Evolutionary conservation across 2,888 invertebrate genomes (phyloP), one percentile per base, ranked within the genome.

Genomic region (Cosmopolites sordidus): DNA sequence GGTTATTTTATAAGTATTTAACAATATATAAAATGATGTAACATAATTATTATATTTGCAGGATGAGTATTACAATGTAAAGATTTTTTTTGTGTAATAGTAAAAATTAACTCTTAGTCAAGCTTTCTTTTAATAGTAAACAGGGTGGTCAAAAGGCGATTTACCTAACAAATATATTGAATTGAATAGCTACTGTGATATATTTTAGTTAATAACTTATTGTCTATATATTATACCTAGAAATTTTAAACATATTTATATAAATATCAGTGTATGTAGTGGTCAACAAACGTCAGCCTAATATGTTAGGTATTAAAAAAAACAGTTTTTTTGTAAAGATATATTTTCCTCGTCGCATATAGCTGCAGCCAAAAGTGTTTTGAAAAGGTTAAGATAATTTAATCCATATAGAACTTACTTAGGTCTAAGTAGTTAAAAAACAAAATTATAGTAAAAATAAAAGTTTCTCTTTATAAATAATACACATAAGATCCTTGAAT

Each of bases 101-200:
- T 17, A 16, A 17, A 41, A 41, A 18, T 16, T 41, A 15, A 18
- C 18, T 18, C 16, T 17, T n/a, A n/a, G 41, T 4, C 2, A 16
- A 16, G 16, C 11, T 12, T 15, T 43, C 15, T 22, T 43, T 22
- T 27, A 43, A 43, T 12, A 43, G 9, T 43, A 43, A 43, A 33
- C 33, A 33, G 33, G 33, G 33, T 33, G 33, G 45, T 45, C 18
- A 14, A 39, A 39, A 27, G 18, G 12, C 16, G 27, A 29, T 12
- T 43, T 42, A 15, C 30, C 5, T 30, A 41, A 22, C 29, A 29
- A 41, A 47, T 6, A 48, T 30, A n/a, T n/a, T n/a, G n/a, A n/a
- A 22, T 17, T 38, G 48, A 43, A 43, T 33, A 18, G 12, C 29
- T 48, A 42, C 48, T 48, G 48, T 48, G 48, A 48, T 48, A 48